Evolutionary conservation across 2,113 vertebrate genomes (phyloP).

Genomic region (Zosterops pallidus): DNA sequence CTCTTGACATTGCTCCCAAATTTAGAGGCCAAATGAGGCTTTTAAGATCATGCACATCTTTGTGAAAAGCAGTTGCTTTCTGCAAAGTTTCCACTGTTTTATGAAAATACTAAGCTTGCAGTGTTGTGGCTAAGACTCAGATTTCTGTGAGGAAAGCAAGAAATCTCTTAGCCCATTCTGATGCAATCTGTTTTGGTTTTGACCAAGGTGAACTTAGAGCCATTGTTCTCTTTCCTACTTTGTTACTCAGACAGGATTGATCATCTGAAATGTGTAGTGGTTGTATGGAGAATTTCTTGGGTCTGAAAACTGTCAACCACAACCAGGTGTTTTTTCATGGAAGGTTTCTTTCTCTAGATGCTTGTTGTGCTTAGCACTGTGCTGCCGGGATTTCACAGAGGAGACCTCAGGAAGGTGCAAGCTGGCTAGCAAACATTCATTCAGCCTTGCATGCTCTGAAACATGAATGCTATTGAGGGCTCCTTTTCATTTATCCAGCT

Average conservation of each 20-base stretch:
- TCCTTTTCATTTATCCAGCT: not conserved
- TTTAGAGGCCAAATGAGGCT: not conserved
- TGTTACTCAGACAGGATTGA: not conserved
- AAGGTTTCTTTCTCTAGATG: not conserved
- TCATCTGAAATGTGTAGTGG: not conserved
- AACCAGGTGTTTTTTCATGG: not conserved
- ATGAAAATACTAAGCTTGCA: not conserved
- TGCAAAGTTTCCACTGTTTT: not conserved
- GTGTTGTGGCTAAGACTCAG: not conserved
- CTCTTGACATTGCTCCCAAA: not conserved
- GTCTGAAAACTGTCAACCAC: not conserved
- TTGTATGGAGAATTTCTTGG: not conserved
- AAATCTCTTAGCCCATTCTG: not conserved
- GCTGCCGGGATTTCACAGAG: not conserved
- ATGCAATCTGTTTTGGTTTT: not conserved
- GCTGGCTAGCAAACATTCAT: not conserved
- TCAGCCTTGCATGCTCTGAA: not conserved
- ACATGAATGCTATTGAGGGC: not conserved
- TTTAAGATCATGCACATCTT: not conserved
- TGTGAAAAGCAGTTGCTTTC: not conserved
- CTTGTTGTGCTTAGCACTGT: fast-evolving
- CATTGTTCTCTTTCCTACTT: not conserved
- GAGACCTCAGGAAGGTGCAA: not conserved
- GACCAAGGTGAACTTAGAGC: not conserved
- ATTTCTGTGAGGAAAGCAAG: not conserved